These are phyloP conservation scores for Sycobia sp. DNA, from an alignment of 1,140 invertebrate genomes.

Conservation along the genomic window DNA sequence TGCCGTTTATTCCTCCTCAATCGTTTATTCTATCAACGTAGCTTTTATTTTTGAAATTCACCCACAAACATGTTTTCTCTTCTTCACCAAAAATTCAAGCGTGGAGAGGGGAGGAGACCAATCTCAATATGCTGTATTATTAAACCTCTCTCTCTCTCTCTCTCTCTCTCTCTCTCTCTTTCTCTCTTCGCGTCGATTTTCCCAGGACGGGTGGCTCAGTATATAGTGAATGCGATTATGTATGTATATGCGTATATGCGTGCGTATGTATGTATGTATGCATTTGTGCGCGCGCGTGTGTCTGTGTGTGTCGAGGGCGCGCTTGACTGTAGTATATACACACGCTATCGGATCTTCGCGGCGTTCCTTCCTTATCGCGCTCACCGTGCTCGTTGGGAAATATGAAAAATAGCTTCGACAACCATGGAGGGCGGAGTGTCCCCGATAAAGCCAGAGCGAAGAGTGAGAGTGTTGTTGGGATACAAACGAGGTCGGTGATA, in stretches of 20 bases:
- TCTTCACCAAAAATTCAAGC: too few relatives aligned
- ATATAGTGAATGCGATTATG: too few relatives aligned
- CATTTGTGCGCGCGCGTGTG: too few relatives aligned
- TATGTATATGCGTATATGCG: neutral
- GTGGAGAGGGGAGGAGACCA: slow-evolving; percentile 46
- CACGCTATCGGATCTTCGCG: neutral
- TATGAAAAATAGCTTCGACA: slow-evolving; percentile 30
- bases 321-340: slow-evolving; percentile 13
- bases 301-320: too few relatives aligned
- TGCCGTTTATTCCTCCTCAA: too few relatives aligned
- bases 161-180: neutral
- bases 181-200: too few relatives aligned
- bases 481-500: slow-evolving; percentile 26
- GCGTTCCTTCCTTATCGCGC: slow-evolving; percentile 19
- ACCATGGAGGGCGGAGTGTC: neutral
- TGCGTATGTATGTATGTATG: too few relatives aligned
- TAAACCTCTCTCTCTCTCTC: slow-evolving; percentile 34
- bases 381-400: neutral
- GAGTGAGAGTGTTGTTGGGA: neutral
- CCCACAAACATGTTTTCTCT: too few relatives aligned
- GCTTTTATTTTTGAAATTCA: too few relatives aligned
- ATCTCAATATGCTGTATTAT: slow-evolving; percentile 56
- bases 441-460: neutral
- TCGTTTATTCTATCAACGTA: too few relatives aligned
- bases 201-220: too few relatives aligned